Percentiles rank a stretch among this genome's conserved stretches.
These are phyloP conservation scores for Drosophila meridiana DNA, from an alignment of 2,888 invertebrate species.

Conservation along the genomic window DNA sequence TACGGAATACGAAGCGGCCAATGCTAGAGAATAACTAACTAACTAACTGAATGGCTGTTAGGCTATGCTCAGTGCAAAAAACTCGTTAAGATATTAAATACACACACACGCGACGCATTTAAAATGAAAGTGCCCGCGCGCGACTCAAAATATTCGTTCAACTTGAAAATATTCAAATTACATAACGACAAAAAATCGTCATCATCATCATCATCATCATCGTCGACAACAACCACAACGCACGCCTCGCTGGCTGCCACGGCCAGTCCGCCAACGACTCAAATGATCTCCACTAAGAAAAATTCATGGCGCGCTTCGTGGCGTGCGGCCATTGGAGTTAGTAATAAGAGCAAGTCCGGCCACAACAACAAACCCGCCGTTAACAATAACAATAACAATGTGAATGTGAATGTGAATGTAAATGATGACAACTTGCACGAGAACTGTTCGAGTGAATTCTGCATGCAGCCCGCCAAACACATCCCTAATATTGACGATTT, in stretches of 20 bases:
- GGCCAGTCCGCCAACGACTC: constrained; percentile 40
- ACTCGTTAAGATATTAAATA: constrained; percentile 27
- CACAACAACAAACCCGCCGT: constrained; percentile 15
- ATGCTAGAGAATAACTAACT: constrained; percentile 7
- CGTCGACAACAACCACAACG: constrained; percentile 6
- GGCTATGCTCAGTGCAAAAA: constrained; percentile 25
- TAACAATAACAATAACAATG: constrained; percentile 17
- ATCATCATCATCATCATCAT: constrained; percentile 17
- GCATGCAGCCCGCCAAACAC: constrained; percentile 31
- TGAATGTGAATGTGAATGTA: constrained; percentile 9
- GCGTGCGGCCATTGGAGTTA: constrained; percentile 66
- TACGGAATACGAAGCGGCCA: constrained; percentile 14
- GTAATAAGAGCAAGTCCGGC: constrained; percentile 46
- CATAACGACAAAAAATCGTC: constrained; percentile 77
- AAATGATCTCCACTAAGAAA: constrained; percentile 69
- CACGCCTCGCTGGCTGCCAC: constrained; percentile 46
- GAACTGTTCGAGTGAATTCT: constrained; percentile 25
- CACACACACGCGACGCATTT: constrained; percentile 22
- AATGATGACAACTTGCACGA: constrained; percentile 22
- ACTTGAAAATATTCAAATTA: constrained; percentile 83
- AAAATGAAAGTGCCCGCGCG: constrained; percentile 81
- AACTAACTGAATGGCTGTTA: constrained; percentile 31
- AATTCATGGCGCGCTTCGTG: constrained; percentile 81
- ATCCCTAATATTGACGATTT: constrained; percentile 62
- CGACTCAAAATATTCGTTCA: constrained; percentile 80